These are phyloP conservation scores for Phania funesta DNA, from an alignment of 2,888 invertebrate species.

Conservation along the genomic window DNA sequence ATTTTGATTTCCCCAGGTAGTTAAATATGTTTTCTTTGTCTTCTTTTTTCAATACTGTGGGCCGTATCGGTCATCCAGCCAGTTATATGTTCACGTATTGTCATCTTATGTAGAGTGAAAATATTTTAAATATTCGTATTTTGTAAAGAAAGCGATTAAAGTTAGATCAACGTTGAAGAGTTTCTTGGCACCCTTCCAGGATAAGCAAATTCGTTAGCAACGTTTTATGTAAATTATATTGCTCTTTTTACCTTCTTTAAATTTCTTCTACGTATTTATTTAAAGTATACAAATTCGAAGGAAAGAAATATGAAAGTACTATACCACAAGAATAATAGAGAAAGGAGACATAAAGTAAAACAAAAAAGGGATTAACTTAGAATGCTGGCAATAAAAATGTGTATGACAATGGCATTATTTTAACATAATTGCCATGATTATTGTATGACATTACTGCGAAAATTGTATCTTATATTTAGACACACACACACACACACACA, in stretches of 20 bases:
- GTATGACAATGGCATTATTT: slow-evolving; percentile 61
- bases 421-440: slow-evolving; percentile 67
- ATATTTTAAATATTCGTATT: too few species aligned
- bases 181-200: too few species aligned
- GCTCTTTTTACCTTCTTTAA: not conserved
- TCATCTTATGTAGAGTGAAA: too few species aligned
- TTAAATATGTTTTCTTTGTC: too few species aligned
- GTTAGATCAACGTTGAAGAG: too few species aligned
- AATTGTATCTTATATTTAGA: slow-evolving; percentile 34
- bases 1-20: too few species aligned
- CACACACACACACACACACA: not conserved
- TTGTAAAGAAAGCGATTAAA: too few species aligned
- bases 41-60: too few species aligned
- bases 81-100: too few species aligned
- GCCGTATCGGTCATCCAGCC: too few species aligned
- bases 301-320: slow-evolving; percentile 5
- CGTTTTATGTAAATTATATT: slow-evolving; percentile 35
- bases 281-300: slow-evolving; percentile 44
- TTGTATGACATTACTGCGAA: slow-evolving; percentile 49
- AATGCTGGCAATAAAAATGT: slow-evolving; percentile 55
- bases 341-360: not conserved
- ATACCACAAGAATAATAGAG: not conserved
- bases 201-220: not conserved
- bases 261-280: not conserved
- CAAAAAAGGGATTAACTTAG: not conserved